Evolutionary conservation across 2,113 vertebrate genomes (phyloP), one percentile per base, ranked within the genome.

Genomic region (Coryphaenoides rupestris): DNA sequence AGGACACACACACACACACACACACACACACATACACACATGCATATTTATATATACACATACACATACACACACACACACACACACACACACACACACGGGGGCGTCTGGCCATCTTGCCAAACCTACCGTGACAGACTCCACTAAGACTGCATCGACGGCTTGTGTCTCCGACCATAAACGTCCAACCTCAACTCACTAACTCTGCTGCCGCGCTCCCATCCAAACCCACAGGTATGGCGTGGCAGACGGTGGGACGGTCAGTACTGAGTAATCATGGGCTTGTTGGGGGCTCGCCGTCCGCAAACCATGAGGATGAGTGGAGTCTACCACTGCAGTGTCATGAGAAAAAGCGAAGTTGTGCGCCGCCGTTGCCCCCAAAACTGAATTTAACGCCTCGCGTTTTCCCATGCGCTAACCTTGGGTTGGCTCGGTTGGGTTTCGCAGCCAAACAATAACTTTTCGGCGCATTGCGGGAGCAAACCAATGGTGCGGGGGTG

Each of bases 211-310:
- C 33, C 2, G 33, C 6, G 33, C 74, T 81, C 69, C 70, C 62
- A 58, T 80, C 87, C 84, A 87, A 40, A 84, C 83, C 85, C 87
- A 86, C 83, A 86, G 83, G 80, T 85, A 85, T 87, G 78, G 70
- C 69, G 62, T 52, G 21, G 60, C 73, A 75, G 21, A 22, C 76
- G 75, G 66, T n/a, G n/a, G 65, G 79, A 82, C 66, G 73, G 72
- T 79, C 72, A 68, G 80, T 65, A 82, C 77, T 73, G 73, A 53
- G 68, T 78, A 88, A 88, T 87, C 76, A 83, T 84, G 72, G 82
- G 73, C 84, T 75, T 79, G 72, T 75, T 79, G 72, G 78, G 72
- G 77, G 47, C 78, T 81, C 33, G 45, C 60, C 84, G 74, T 70
- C 78, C 58, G 22, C 76, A 78, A n/a, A 70, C 75, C 85, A 84